Evolutionary conservation across 2,888 invertebrate genomes (phyloP).

Genomic region (Stenotaenia linearis): DNA sequence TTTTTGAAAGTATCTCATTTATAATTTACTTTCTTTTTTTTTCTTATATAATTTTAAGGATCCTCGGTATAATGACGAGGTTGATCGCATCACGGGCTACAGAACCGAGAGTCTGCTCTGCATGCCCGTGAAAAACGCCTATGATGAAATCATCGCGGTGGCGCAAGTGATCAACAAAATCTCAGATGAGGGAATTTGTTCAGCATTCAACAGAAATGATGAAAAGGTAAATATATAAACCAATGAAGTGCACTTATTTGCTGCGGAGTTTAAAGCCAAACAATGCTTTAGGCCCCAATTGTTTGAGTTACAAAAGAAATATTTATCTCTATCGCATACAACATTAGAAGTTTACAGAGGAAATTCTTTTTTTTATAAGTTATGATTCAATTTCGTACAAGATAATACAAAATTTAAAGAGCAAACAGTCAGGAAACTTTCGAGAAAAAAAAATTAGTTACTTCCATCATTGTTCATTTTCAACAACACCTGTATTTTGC

Average conservation of each 20-base stretch:
- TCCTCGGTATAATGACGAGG: conserved; percentile 51
- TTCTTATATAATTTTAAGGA: conserved; percentile 47
- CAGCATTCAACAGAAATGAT: conserved; percentile 45
- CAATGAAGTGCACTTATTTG: not conserved
- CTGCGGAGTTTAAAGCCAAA: not conserved
- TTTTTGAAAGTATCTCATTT: no score
- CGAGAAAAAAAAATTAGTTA: not conserved
- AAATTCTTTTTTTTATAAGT: not conserved
- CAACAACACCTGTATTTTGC: not conserved
- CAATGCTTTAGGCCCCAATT: no score
- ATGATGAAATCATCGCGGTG: conserved; percentile 47
- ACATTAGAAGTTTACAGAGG: no score
- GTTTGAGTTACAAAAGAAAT: no score
- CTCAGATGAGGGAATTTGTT: conserved; percentile 40
- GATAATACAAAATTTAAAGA: conserved; percentile 2
- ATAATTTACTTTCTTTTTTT: not conserved
- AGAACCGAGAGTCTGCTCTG: conserved; percentile 48
- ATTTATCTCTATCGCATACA: no score
- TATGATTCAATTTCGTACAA: not conserved
- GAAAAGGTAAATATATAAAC: conserved; percentile 45
- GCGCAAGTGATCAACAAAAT: conserved; percentile 49
- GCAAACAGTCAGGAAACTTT: not conserved
- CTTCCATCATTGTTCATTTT: not conserved
- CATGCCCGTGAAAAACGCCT: conserved; percentile 47
- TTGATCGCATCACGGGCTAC: conserved; percentile 51